These are phyloP conservation scores for Delphinus delphis DNA, from an alignment of 2,113 vertebrate genomes.

Conservation along the genomic window DNA sequence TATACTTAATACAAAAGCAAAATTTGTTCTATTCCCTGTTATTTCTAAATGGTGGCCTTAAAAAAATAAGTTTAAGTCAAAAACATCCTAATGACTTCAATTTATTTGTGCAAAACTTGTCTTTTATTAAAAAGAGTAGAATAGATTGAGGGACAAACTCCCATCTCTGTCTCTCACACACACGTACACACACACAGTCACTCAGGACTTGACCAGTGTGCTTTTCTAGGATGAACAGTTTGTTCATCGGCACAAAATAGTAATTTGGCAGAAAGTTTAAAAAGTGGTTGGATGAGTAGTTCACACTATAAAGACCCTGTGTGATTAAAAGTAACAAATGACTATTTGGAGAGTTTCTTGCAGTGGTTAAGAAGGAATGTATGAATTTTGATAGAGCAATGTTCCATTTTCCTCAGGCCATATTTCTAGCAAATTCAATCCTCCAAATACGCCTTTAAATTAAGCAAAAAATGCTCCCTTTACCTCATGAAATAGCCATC, in stretches of 20 bases:
- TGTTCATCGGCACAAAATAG: neutral
- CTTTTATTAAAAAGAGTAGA: neutral
- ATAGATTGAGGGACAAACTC: neutral
- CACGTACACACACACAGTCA: neutral
- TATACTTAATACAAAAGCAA: neutral
- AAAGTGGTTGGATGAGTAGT: neutral
- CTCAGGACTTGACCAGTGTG: neutral
- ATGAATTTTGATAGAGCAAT: neutral
- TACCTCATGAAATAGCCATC: neutral
- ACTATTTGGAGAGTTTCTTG: neutral
- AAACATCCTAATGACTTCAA: neutral
- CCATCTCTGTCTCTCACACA: neutral
- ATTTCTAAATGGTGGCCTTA: neutral
- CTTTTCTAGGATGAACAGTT: neutral
- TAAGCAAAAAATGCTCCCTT: neutral
- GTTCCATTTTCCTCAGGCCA: neutral
- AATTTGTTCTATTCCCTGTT: neutral
- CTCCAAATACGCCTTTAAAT: neutral
- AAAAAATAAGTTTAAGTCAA: neutral
- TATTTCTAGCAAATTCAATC: neutral
- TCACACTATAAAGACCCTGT: neutral
- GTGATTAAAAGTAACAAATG: constrained; percentile 16
- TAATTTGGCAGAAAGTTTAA: constrained; percentile 15
- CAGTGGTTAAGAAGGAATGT: neutral
- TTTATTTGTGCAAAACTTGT: neutral